A percentile compares a stretch with the other conserved stretches of the same genome.
These are phyloP conservation scores for Ophioninae sp. DNA, from an alignment of 2,888 invertebrate species.

Conservation along the genomic window DNA sequence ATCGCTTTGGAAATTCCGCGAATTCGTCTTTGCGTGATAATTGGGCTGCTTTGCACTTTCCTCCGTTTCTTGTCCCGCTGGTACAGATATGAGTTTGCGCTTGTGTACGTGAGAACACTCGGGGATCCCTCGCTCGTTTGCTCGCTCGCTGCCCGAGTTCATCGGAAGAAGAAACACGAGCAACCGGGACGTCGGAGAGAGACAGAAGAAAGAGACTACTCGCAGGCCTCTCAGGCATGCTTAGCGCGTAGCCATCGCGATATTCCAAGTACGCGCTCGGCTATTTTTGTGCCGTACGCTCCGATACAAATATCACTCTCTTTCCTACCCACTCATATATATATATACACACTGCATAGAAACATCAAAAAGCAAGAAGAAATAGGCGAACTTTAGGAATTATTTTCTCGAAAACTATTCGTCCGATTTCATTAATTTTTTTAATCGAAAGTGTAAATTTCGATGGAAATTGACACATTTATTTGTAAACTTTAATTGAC, in stretches of 20 bases:
- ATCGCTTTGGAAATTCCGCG: neutral
- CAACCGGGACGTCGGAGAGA: slow-evolving; percentile 1
- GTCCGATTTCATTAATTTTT: too few relatives aligned
- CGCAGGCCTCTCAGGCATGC: slow-evolving; percentile 66
- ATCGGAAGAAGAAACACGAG: slow-evolving; percentile 24
- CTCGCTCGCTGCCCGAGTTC: slow-evolving; percentile 14
- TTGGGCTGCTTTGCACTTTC: slow-evolving; percentile 32
- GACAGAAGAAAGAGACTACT: slow-evolving; percentile 21
- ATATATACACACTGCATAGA: neutral
- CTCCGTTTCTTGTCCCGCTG: slow-evolving; percentile 18
- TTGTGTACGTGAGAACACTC: slow-evolving; percentile 22
- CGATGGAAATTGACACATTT: too few relatives aligned
- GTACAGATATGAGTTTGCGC: slow-evolving; percentile 50
- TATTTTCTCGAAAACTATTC: too few relatives aligned
- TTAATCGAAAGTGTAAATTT: too few relatives aligned
- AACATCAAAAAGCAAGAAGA: too few relatives aligned
- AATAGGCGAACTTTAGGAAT: too few relatives aligned
- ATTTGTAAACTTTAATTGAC: too few relatives aligned
- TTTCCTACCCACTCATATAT: neutral
- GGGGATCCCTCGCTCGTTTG: slow-evolving; percentile 44
- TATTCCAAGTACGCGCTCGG: slow-evolving; percentile 73
- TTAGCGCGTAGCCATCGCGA: slow-evolving; percentile 72
- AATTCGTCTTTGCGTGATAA: neutral
- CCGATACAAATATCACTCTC: slow-evolving; percentile 64
- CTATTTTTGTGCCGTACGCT: slow-evolving; percentile 73